Base-by-base conservation (phyloP, 2,113 vertebrate genomes). In the Nerophis ophidion region DNA sequence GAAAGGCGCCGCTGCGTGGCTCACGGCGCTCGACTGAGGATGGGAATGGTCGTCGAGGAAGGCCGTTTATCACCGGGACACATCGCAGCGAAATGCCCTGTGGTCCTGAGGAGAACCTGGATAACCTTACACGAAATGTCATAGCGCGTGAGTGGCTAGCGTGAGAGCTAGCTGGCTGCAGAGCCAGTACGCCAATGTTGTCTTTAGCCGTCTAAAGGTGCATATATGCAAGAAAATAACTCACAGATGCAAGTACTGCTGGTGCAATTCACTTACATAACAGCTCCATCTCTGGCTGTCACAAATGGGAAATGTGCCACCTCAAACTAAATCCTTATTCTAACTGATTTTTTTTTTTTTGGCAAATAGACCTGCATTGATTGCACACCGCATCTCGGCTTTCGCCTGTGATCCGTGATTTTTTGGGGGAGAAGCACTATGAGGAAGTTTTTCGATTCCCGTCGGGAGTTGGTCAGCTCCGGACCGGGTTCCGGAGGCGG, bases 401-500 rank as follows among this genome's bases (percentile, higher is more conserved):
- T 26, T 26, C 26, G 52, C 9, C 6, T 58, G 45, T 17, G 68
- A 49, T 48, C n/a, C 44, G n/a, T n/a, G n/a, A n/a, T 65, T 47
- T 40, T 63, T 26, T 44, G 11, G 10, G 2, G 10, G 40, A 11
- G 73, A 61, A 71, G 76, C 12, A 44, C 71, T 57, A 98, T 97
- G 95, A 98, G 97, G 95, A 98, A 98, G 93, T 98, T 98, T 85
- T 98, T 98, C 77, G 96, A 98, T 89, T 95, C 93, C 35, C 93
- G 96, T 38, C 90, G 96, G 79, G 96, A 98, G 87, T 91, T 94
- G 86, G 93, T 93, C 8, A 89, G 92, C 82, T 95, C 92, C 40
- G 93, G 95, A 70, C 93, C 94, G 0, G 93, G 95, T 38, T 95
- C 93, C n/a, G 94, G 95, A 78, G 90, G 91, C 69, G 92, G 92